phyloP scores from a whole-genome alignment of 2,113 vertebrate species.

The Thamnaconus septentrionalis region DNA sequence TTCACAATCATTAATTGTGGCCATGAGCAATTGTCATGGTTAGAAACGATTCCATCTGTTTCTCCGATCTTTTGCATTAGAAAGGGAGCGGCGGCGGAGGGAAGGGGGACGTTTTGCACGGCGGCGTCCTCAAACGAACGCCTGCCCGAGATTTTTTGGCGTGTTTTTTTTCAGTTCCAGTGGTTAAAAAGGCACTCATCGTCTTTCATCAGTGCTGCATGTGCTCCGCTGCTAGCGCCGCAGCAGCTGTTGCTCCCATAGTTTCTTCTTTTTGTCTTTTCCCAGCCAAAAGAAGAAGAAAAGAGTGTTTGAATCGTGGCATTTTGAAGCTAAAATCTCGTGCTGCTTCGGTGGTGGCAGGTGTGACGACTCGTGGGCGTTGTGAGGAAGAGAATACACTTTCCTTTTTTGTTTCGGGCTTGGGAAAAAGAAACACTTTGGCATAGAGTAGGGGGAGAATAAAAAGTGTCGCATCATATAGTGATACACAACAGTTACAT shows the following conservation, averaged over 20 bases:
- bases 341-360: conserved; percentile 29
- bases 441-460: conserved; percentile 1
- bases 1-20: conserved; percentile 42
- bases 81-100: conserved; percentile 3
- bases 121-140: too few species aligned
- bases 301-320: conserved; percentile 4
- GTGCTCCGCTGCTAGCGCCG: conserved; percentile 36
- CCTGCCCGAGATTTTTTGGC: conserved; percentile 13
- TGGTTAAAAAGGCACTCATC: conserved; percentile 45
- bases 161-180: conserved; percentile 41
- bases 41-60: conserved; percentile 38
- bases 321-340: conserved; percentile 33
- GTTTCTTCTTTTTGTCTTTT: background rate
- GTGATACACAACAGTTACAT: conserved; percentile 42
- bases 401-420: conserved; percentile 11
- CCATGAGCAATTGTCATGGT: conserved; percentile 27
- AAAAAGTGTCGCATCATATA: conserved; percentile 12
- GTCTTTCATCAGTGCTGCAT: conserved; percentile 58
- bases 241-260: conserved; percentile 55
- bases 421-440: conserved; percentile 22
- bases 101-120: too few species aligned
- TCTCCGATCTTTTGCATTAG: conserved; percentile 21
- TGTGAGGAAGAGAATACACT: conserved; percentile 37
- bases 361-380: conserved; percentile 28
- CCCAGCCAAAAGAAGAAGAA: background rate